These are phyloP conservation scores for Myiotriccus ornatus DNA, from an alignment of 2,797 vertebrate species.

Conservation along the genomic window DNA sequence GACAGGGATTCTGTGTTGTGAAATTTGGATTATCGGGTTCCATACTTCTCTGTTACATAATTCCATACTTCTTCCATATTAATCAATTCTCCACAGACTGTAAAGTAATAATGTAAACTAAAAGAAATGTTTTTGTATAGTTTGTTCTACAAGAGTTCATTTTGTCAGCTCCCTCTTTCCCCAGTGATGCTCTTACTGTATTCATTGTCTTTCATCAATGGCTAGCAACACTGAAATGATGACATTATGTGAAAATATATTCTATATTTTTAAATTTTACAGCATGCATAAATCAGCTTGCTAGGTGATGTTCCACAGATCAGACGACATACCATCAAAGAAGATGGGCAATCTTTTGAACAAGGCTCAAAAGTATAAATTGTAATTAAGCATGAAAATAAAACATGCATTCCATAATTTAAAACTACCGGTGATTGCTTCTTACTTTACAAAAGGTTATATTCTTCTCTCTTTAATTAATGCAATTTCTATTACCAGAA, in stretches of 20 bases:
- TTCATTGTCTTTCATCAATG: not conserved
- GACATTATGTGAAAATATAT: not conserved
- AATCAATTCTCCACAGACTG: not conserved
- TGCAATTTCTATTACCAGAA: not conserved
- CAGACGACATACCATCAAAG: not conserved
- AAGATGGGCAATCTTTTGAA: not conserved
- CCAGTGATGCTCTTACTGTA: not conserved
- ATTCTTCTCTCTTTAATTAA: not conserved
- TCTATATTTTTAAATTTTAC: not conserved
- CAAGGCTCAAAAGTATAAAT: not conserved
- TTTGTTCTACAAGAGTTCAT: not conserved
- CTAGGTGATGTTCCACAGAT: not conserved
- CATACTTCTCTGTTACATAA: not conserved
- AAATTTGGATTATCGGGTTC: not conserved
- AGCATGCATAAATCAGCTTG: not conserved
- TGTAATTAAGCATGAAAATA: not conserved
- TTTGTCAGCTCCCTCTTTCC: not conserved
- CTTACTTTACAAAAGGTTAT: not conserved
- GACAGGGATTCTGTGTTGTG: not conserved
- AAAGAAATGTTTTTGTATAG: not conserved
- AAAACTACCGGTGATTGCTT: not conserved
- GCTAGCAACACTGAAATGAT: not conserved
- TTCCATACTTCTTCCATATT: not conserved
- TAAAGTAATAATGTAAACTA: not conserved
- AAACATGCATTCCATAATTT: not conserved